Conservation (phyloP, 2,888 invertebrate genomes). For the Hipparchia semele region DNA sequence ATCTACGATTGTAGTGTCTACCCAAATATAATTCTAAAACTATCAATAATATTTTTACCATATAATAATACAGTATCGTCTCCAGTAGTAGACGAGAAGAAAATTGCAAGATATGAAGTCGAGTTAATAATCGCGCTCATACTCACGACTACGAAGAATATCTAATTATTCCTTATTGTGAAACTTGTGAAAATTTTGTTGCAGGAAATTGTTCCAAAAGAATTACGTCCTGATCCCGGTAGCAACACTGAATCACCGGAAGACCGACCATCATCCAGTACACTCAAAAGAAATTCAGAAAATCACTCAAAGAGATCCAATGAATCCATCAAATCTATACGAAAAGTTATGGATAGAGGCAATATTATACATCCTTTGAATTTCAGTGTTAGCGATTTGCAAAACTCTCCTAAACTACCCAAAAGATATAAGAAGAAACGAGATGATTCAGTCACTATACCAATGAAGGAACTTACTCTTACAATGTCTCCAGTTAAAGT, state of each 20-base stretch:
- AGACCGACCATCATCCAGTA: constrained; percentile 76
- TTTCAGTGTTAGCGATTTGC: constrained; percentile 76
- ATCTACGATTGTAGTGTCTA: too few species aligned
- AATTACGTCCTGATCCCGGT: constrained; percentile 81
- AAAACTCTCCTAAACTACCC: constrained; percentile 66
- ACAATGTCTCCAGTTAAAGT: constrained; percentile 69
- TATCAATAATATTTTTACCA: too few species aligned
- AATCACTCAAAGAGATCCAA: constrained; percentile 63
- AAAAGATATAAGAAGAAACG: constrained; percentile 67
- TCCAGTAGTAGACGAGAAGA: too few species aligned
- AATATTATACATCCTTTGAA: constrained; percentile 78
- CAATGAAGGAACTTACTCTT: constrained; percentile 70
- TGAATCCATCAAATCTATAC: constrained; percentile 66
- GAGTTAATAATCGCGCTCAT: too few species aligned
- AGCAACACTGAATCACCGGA: constrained; percentile 87
- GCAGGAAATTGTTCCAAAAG: constrained; percentile 79
- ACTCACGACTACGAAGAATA: too few species aligned
- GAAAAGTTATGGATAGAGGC: constrained; percentile 65
- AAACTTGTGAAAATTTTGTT: constrained; percentile 10
- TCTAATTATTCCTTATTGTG: background rate
- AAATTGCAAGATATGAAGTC: too few species aligned
- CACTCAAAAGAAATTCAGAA: constrained; percentile 60
- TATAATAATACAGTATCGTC: too few species aligned
- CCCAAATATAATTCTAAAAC: too few species aligned
- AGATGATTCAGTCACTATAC: constrained; percentile 62